Conservation (phyloP, 2,113 vertebrate genomes). For the Ophthalmotilapia sp. region DNA sequence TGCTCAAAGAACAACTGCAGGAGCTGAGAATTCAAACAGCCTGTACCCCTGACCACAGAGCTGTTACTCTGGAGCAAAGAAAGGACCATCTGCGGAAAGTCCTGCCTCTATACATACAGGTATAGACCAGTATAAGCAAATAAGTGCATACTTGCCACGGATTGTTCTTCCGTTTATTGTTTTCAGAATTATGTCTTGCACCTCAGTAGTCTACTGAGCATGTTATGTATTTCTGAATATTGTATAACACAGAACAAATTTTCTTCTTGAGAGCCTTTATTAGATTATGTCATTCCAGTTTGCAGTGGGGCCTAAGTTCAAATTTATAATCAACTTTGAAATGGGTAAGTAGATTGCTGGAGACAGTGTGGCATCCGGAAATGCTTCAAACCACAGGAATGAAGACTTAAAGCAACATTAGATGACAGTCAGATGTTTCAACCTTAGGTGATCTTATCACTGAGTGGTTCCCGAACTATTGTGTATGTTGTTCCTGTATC, state of each 20-base stretch:
- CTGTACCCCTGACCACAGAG: neutral
- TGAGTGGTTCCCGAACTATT: neutral
- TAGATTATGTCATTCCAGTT: neutral
- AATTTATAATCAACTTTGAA: neutral
- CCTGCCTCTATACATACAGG: constrained; percentile 69
- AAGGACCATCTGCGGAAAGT: constrained; percentile 38
- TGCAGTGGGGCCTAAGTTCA: neutral
- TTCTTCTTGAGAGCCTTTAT: neutral
- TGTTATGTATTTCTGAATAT: neutral
- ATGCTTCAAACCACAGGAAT: neutral
- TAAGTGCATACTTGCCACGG: neutral
- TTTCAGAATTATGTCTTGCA: neutral
- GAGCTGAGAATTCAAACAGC: constrained; percentile 29
- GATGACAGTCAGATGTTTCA: constrained; percentile 25
- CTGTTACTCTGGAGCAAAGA: neutral
- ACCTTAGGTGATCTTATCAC: constrained; percentile 15
- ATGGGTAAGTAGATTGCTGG: neutral
- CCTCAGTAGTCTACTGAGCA: neutral
- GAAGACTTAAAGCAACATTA: neutral
- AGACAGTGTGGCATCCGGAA: neutral
- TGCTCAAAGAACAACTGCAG: constrained; percentile 54
- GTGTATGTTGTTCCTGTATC: neutral
- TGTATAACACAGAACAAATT: neutral
- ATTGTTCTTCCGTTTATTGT: neutral
- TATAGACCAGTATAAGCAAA: constrained; percentile 2